phyloP scores from a whole-genome alignment of 1,140 invertebrate genomes.

The Onthophagus taurus region DNA sequence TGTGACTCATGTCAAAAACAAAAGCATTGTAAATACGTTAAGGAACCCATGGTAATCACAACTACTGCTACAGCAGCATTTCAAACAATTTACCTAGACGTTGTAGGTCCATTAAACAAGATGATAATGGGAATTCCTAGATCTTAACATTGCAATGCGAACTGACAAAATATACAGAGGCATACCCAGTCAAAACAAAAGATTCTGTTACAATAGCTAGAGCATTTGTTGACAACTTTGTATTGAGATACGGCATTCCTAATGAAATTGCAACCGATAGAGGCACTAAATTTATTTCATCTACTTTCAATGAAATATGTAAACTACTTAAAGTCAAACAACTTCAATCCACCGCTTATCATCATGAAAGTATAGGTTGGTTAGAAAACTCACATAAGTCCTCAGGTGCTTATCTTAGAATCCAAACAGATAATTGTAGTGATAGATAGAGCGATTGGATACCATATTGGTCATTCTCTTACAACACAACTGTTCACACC shows the following conservation, averaged over 20 bases:
- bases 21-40: constrained; percentile 12
- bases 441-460: background rate
- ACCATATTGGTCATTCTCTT: constrained; percentile 14
- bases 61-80: constrained; percentile 9
- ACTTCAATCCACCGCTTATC: constrained; percentile 3
- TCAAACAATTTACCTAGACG: constrained; percentile 15
- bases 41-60: constrained; percentile 14
- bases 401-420: background rate
- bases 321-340: constrained; percentile 8
- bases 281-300: too few species aligned
- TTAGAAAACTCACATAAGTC: constrained; percentile 4
- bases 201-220: constrained; percentile 16
- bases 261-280: too few species aligned
- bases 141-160: constrained; percentile 18
- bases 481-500: constrained; percentile 20
- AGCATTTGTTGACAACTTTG: constrained; percentile 33
- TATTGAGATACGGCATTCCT: constrained; percentile 38
- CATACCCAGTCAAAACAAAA: constrained; percentile 13
- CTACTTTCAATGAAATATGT: too few species aligned
- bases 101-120: constrained; percentile 17
- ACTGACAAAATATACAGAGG: too few species aligned
- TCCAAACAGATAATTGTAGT: background rate
- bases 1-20: constrained; percentile 16
- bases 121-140: constrained; percentile 14
- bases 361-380: constrained; percentile 2